Evolutionary conservation across 1,140 invertebrate species (phyloP).

Genomic region (Camponotus vicinus): DNA sequence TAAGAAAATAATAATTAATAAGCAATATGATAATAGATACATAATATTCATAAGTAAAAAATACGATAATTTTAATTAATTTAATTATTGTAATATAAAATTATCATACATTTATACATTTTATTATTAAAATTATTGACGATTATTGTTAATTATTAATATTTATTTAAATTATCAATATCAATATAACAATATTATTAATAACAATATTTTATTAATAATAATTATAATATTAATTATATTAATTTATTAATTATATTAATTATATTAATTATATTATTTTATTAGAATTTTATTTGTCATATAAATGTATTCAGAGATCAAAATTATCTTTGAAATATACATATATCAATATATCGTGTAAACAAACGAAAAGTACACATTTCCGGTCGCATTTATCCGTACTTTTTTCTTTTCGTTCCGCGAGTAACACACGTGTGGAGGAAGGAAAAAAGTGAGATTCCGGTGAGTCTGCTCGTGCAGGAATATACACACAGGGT

Average conservation of each 20-base stretch:
- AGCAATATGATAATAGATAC: background rate
- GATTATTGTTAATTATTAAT: background rate
- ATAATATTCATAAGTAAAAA: background rate
- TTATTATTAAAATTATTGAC: background rate
- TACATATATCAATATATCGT: background rate
- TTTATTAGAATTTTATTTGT: background rate
- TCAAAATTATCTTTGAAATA: conserved; percentile 24
- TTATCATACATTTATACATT: background rate
- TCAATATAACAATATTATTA: too few species aligned
- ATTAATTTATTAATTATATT: too few species aligned
- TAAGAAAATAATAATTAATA: background rate
- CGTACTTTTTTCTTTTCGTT: conserved; percentile 14
- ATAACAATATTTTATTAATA: too few species aligned
- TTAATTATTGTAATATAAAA: conserved; percentile 6
- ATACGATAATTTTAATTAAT: background rate
- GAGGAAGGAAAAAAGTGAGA: conserved; percentile 23
- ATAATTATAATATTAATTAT: background rate
- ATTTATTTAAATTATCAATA: background rate
- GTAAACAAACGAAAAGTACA: background rate
- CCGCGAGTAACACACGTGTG: conserved; percentile 32
- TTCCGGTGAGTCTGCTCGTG: conserved; percentile 46
- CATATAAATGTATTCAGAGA: background rate
- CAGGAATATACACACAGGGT: conserved; percentile 63
- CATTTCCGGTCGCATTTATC: conserved; percentile 18
- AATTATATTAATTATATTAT: too few species aligned